Evolutionary conservation across 2,888 invertebrate genomes (phyloP), one percentile per base, ranked within the genome.

Genomic region (Clitarchus hookeri): DNA sequence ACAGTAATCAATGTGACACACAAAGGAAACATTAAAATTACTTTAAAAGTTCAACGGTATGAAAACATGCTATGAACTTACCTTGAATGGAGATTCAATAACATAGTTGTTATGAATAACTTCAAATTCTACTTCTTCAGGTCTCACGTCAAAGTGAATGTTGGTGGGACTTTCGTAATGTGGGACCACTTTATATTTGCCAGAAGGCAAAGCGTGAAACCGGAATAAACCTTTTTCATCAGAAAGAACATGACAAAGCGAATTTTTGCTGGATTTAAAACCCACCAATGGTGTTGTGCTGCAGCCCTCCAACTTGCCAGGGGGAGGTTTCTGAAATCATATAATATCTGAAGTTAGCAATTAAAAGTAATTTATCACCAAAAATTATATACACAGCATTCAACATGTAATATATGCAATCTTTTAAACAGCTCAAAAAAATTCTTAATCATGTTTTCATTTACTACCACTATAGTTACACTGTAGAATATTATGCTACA

Each of bases 131-230:
- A 97, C 91, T 86, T 92, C 92, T 2, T 94, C 92, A 0, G 98
- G 98, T 87, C 94, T 94, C 53, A 98, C 95, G 90, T 97, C 96
- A 90, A 96, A 95, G 89, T 94, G 95, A 25, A 97, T 94, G 78
- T 93, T 92, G 19, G 93, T 92, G 90, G 94, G 92, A 90, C 92
- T 92, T 90, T 94, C 91, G 91, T 96, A 95, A 89, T 95, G 93
- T 0, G 96, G 97, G 77, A 95, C 91, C 26, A 98, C 91, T 84
- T 93, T 93, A 91, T 98, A 99, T 87, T 94, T 93, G 8, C 98
- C 98, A 23, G 96, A 95, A 0, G 97, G 95, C 0, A 99, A 93
- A 84, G 96, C 93, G 1, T 95, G 95, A 89, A 98, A 98, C 6
- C 91, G 91, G 90, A 98, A 98, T 89, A 94, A 93, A 19, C 99